Base-by-base conservation (phyloP, 2,113 vertebrate species). In the Ivindomyrus marchei region DNA sequence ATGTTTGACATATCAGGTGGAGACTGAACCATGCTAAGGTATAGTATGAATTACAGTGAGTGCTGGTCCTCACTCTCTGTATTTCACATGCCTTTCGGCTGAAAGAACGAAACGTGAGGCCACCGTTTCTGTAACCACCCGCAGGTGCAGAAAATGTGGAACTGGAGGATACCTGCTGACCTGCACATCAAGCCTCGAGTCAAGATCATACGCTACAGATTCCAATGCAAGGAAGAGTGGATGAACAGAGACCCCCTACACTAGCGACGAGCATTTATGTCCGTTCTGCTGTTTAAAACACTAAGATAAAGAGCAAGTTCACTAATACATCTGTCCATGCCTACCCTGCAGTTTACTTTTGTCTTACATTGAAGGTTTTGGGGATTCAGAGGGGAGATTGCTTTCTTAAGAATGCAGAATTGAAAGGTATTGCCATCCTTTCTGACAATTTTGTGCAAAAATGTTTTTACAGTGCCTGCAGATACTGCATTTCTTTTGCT, bases 91-190 rank as follows among this genome's bases (percentile, higher is more conserved):
- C 27, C 50, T 6, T 50, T 27, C 10, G 13, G 47, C 85, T 19
- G 31, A 5, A 56, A 19, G 50, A 27, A 86, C 39, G 42, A 70
- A 52, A 62, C 39, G 36, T 42, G 52, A 39, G n/a, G 46, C 49
- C 47, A 39, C 21, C 9, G 58, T 85, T 19, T 89, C 4, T 87
- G 27, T 52, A 2, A 39, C 88, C 45, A 77, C 49, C 62, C 70
- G n/a, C 91, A 96, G 96, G 94, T 97, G 92, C 96, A 95, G 94
- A 97, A 95, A 95, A 97, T 95, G 94, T 96, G 95, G 96, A 96
- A 95, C 94, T 96, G 95, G 96, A 96, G 94, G 96, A 96, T 95
- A 95, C 95, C 96, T 96, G 96, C 95, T 96, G 96, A 97, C 89
- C 95, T 96, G 77, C 95, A 96, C 91, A 95, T 95, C 58, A 95